Evolutionary conservation across 2,888 invertebrate genomes (phyloP), one percentile per base, ranked within the genome.

Genomic region (Blomia tropicalis): DNA sequence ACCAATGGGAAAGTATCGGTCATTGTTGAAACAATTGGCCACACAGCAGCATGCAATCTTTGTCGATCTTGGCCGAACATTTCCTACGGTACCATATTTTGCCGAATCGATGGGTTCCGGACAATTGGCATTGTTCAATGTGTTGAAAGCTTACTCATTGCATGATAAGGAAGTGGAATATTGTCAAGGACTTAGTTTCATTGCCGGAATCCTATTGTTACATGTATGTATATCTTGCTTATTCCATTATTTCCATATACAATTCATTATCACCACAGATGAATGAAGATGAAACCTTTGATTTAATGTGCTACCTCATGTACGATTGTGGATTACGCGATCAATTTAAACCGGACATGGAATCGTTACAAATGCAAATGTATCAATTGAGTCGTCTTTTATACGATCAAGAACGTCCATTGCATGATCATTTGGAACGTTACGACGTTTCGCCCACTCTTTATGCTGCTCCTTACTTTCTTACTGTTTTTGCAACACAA

Each of bases 21-120:
- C 64, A 17, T 56, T 68, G 17, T 59, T 68, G 5, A 65, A 65
- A 58, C 64, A 68, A 66, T 79, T 95, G 17, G 92, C 95, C 0
- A 87, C 90, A 27, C 90, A 93, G 70, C 95, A 95, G 72, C 95
- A 95, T 73, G 90, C 92, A 1, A 96, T 95, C 69, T 81, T 95
- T 51, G 93, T 95, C 61, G 95, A 95, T 74, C 76, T 95, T 66
- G 68, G 88, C 14, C 80, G 90, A 1, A 91, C 95, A 0, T 95
- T 95, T 74, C 95, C 95, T 0, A 85, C 84, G 71, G 93, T 95
- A 73, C 84, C 87, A 0, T 95, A 89, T 76, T 96, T 88, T 75
- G 84, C 87, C 66, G 85, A 87, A 63, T 85, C 91, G 0, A 75
- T 95, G 43, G 95, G 95, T 0, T 84, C 90, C 0, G 95, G 95